Base-by-base conservation (phyloP, 1,140 invertebrate genomes). In the Zaprionus ornatus region DNA sequence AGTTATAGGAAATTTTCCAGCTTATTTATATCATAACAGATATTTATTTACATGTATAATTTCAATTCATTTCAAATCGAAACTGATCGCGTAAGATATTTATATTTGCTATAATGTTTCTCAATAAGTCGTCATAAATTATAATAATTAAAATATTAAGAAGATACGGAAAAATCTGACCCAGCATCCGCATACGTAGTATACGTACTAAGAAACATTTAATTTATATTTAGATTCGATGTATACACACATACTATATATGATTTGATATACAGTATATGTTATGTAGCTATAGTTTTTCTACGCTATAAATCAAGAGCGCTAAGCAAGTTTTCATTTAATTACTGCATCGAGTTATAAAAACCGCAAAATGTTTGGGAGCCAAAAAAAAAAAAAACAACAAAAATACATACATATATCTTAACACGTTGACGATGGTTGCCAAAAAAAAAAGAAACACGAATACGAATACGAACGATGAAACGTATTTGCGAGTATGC, bases 321-420 rank as follows among this genome's bases (percentile, higher is more conserved):
- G 29, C 60, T 71, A 71, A 71, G 60, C 59, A 74, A 74, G 1
- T 61, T 48, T 52, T 72, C 35, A 52, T 50, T 63, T 83, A 82
- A 82, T 83, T 82, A 74, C 80, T 62, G 54, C 68, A 61, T 57
- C 66, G 42, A 59, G 37, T 57, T 78, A 57, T 77, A 75, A 80
- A 80, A 80, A 74, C 82, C 74, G 54, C 74, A 74, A 85, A 71
- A 66, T 81, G 74, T 78, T 37, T 77, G 61, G 62, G 62, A 65
- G 48, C 81, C 72, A 74, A 81, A 77, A 77, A 45, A 45, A 7
- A 45, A 17, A 17, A 1, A 42, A n/a, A 32, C 29, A 35, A 35
- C 32, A 37, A 12, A 37, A 3, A 35, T 35, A 35, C 12, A 35
- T 35, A 35, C 68, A 84, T 81, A 60, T 76, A 64, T 84, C 68